Evolutionary conservation across 1,140 invertebrate genomes (phyloP).

Genomic region (fruit fly (Drosophila melanogaster)): DNA sequence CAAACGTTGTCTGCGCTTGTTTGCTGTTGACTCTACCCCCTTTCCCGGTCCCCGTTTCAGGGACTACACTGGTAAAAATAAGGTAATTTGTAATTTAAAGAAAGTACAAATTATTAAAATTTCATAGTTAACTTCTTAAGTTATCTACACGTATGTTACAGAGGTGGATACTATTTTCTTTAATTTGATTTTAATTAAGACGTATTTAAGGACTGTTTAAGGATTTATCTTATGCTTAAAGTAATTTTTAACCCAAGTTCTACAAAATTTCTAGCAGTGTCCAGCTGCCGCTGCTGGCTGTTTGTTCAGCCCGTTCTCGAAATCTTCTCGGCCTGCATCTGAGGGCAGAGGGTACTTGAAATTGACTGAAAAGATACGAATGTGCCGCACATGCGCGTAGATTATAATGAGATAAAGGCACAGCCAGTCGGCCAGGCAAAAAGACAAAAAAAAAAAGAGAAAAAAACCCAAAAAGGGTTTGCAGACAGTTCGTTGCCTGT

Average conservation of each 20-base stretch:
- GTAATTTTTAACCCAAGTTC: not conserved
- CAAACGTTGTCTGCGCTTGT: conserved; percentile 76
- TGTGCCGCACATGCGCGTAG: conserved; percentile 79
- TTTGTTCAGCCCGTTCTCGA: conserved; percentile 49
- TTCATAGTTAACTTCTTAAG: no score
- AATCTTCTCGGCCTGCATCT: conserved; percentile 40
- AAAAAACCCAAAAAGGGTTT: conserved; percentile 49
- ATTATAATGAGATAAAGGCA: conserved; percentile 77
- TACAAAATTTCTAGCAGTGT: not conserved
- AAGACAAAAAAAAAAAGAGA: conserved; percentile 4
- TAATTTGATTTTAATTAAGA: no score
- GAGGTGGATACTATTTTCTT: no score
- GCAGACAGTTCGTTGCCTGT: conserved; percentile 46
- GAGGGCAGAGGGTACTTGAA: conserved; percentile 76
- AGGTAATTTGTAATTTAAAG: no score
- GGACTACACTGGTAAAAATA: not conserved
- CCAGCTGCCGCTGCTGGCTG: conserved; percentile 41
- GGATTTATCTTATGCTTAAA: no score
- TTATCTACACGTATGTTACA: no score
- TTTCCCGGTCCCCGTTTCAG: not conserved
- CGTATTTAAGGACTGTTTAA: no score
- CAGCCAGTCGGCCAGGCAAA: conserved; percentile 32
- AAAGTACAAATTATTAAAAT: no score
- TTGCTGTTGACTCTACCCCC: conserved; percentile 57
- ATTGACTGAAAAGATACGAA: conserved; percentile 77